Percentiles rank a stretch among this genome's conserved stretches.
Evolutionary conservation across 2,797 vertebrate species (phyloP).

Genomic region (Tachyglossus aculeatus): DNA sequence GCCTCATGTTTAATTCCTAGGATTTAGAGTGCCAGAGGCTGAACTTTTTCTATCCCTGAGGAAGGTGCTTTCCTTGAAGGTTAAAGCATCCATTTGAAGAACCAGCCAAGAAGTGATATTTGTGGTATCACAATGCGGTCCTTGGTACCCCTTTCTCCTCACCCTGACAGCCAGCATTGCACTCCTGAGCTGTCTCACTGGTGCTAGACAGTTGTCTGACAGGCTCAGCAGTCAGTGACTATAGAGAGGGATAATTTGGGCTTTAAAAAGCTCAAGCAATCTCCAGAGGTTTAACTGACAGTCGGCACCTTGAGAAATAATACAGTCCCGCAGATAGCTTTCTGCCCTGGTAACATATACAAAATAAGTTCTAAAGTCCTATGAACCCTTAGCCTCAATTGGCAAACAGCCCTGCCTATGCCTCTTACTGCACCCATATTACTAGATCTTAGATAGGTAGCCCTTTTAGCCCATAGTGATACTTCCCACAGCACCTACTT

Average conservation of each 20-base stretch:
- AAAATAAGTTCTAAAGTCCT: conserved; percentile 5
- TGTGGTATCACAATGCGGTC: conserved; percentile 22
- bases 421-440: too few species aligned
- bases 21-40: background rate
- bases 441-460: too few species aligned
- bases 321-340: conserved; percentile 1
- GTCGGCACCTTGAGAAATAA: background rate
- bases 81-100: conserved; percentile 35
- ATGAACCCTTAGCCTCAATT: conserved; percentile 10
- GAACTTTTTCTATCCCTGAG: conserved; percentile 3
- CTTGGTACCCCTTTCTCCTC: conserved; percentile 13
- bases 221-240: conserved; percentile 25
- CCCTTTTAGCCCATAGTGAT: too few species aligned
- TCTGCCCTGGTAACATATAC: background rate
- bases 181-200: conserved; percentile 25
- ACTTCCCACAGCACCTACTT: too few species aligned
- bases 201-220: conserved; percentile 38
- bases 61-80: conserved; percentile 30
- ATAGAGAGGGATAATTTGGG: conserved; percentile 3
- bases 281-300: conserved; percentile 32
- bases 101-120: conserved; percentile 39
- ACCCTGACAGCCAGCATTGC: conserved; percentile 43
- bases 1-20: background rate
- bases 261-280: conserved; percentile 22
- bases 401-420: background rate